phyloP scores from a whole-genome alignment of 2,888 invertebrate genomes.

The Spisula subtruncata region DNA sequence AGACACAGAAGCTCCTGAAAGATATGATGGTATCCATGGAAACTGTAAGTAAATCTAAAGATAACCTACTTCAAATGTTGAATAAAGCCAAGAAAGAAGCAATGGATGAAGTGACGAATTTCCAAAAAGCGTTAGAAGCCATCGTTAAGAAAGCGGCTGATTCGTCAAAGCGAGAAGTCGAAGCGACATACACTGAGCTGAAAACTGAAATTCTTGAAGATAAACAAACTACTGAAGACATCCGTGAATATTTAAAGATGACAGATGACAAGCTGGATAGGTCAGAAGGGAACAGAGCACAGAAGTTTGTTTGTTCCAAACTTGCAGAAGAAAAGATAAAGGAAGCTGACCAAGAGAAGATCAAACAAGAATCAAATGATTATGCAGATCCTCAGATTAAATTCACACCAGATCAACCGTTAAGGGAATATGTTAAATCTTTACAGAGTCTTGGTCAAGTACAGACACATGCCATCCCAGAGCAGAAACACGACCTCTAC shows the following conservation, averaged over 20 bases:
- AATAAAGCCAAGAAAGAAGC: neutral
- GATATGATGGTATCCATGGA: conserved; percentile 20
- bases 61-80: neutral
- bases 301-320: conserved; percentile 15
- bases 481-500: conserved; percentile 11
- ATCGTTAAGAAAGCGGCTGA: neutral
- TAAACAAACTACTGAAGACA: neutral
- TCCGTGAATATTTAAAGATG: neutral
- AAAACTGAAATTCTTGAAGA: neutral
- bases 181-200: neutral
- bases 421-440: neutral
- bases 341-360: neutral
- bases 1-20: neutral
- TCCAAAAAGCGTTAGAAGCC: neutral
- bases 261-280: neutral
- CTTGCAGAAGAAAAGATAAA: neutral
- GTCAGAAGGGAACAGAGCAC: conserved; percentile 18
- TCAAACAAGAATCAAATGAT: neutral
- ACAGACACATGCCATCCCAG: neutral
- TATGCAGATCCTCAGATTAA: neutral
- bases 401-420: neutral
- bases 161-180: neutral
- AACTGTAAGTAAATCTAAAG: conserved; percentile 9
- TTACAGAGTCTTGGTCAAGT: conserved; percentile 11
- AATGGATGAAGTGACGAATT: neutral